Conservation (phyloP, 2,888 invertebrate species). For the Acronicta aceris region DNA sequence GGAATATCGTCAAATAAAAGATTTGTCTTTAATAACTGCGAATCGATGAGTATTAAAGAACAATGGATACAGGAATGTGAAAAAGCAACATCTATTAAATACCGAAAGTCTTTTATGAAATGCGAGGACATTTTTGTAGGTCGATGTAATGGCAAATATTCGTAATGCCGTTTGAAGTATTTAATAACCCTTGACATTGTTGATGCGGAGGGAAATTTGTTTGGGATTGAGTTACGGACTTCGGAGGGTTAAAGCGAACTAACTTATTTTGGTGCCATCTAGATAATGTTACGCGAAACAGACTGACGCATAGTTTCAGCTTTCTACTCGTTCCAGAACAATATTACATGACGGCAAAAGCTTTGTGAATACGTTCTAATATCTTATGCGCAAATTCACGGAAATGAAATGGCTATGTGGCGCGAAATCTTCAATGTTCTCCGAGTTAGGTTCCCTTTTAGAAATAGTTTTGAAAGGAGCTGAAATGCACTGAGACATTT, state of each 20-base stretch:
- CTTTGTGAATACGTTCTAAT: slow-evolving; percentile 63
- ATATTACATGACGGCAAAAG: slow-evolving; percentile 57
- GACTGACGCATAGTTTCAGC: slow-evolving; percentile 51
- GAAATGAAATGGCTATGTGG: slow-evolving; percentile 71
- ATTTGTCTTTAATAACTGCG: neutral
- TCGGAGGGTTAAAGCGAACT: slow-evolving; percentile 32
- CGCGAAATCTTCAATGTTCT: slow-evolving; percentile 75
- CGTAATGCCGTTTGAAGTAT: slow-evolving; percentile 47
- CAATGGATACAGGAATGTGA: slow-evolving; percentile 1
- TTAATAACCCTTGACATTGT: slow-evolving; percentile 47
- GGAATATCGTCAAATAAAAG: too few relatives aligned
- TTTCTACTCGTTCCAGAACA: slow-evolving; percentile 50
- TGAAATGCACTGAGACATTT: slow-evolving; percentile 82
- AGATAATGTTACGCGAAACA: slow-evolving; percentile 33
- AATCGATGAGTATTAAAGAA: neutral
- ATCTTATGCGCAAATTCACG: slow-evolving; percentile 67
- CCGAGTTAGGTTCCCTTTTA: slow-evolving; percentile 75
- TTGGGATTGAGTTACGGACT: slow-evolving; percentile 49
- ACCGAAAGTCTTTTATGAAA: slow-evolving; percentile 18
- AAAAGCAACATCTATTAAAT: slow-evolving; percentile 26
- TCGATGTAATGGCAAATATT: slow-evolving; percentile 32
- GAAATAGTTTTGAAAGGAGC: slow-evolving; percentile 81
- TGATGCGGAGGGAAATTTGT: slow-evolving; percentile 44
- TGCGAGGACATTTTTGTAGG: slow-evolving; percentile 24
- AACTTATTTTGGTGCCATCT: slow-evolving; percentile 38